Percentiles rank a stretch among this genome's conserved stretches.
Evolutionary conservation across 2,113 vertebrate genomes (phyloP).

Genomic region (Sapajus apella): DNA sequence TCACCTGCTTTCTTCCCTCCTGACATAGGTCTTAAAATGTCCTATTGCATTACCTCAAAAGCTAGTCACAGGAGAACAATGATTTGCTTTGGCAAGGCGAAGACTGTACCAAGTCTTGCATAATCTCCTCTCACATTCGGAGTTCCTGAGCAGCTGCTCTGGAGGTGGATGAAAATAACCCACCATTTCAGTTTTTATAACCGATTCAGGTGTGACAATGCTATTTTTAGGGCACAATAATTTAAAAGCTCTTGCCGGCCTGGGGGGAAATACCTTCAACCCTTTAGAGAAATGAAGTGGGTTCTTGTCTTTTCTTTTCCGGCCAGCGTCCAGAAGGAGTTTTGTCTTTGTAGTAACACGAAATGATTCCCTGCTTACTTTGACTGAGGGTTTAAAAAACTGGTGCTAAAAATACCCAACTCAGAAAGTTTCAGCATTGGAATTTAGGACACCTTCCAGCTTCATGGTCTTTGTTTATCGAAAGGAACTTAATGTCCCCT

Average conservation of each 20-base stretch:
- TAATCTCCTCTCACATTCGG: slow-evolving; percentile 23
- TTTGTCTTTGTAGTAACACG: slow-evolving; percentile 36
- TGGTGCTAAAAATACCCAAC: background rate
- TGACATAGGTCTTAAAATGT: background rate
- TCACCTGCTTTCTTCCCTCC: background rate
- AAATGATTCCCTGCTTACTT: background rate
- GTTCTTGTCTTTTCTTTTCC: slow-evolving; percentile 28
- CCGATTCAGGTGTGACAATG: background rate
- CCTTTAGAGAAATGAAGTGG: background rate
- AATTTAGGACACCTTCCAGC: background rate
- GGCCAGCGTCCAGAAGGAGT: background rate
- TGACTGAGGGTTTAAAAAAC: background rate
- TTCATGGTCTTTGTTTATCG: background rate
- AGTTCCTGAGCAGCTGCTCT: slow-evolving; percentile 49
- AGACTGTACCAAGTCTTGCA: slow-evolving; percentile 28
- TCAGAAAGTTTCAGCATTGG: background rate
- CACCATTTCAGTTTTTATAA: slow-evolving; percentile 18
- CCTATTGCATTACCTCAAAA: background rate
- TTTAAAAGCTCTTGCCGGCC: slow-evolving; percentile 34
- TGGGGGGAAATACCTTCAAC: background rate
- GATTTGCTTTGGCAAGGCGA: background rate
- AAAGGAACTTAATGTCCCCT: background rate
- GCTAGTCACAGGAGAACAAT: background rate
- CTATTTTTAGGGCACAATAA: slow-evolving; percentile 58
- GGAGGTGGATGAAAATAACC: slow-evolving; percentile 50